These are phyloP conservation scores for Drosophila emarginata DNA, from an alignment of 2,888 invertebrate genomes.

Conservation along the genomic window DNA sequence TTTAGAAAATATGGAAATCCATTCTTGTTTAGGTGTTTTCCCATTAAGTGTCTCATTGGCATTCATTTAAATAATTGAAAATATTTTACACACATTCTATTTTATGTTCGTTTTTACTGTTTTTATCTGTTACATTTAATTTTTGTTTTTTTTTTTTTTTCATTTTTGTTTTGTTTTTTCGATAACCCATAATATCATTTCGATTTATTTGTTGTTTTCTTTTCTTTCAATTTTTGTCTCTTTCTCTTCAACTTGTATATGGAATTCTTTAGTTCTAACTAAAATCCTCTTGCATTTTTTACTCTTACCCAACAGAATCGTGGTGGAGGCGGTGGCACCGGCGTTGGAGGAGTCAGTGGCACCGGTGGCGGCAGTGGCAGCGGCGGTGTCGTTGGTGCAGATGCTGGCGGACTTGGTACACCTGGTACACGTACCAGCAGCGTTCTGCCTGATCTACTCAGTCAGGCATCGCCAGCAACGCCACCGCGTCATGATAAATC, in stretches of 20 bases:
- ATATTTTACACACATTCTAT: constrained; percentile 30
- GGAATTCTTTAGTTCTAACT: not conserved
- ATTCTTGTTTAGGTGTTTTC: constrained; percentile 33
- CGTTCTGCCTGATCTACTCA: constrained; percentile 96
- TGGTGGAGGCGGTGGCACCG: constrained; percentile 69
- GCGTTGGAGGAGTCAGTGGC: constrained; percentile 68
- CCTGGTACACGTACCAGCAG: constrained; percentile 92
- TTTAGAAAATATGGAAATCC: constrained; percentile 20
- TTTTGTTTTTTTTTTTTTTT: constrained; percentile 27
- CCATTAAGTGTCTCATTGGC: constrained; percentile 73
- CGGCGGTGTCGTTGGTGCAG: constrained; percentile 50
- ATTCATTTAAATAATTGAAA: constrained; percentile 48
- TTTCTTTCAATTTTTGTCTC: not conserved
- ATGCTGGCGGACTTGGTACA: constrained; percentile 84
- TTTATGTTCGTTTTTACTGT: constrained; percentile 27
- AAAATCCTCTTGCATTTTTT: constrained; percentile 4
- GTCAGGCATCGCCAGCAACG: constrained; percentile 93
- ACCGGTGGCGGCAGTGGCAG: constrained; percentile 45
- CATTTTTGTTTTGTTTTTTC: constrained; percentile 13
- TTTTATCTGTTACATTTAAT: constrained; percentile 19
- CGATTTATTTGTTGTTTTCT: constrained; percentile 1
- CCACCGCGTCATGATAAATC: constrained; percentile 95
- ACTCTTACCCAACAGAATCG: constrained; percentile 44
- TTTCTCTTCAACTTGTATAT: not conserved
- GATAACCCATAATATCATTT: constrained; percentile 57